phyloP scores from a whole-genome alignment of 1,140 invertebrate species.

The Drosophila subpulchrella region DNA sequence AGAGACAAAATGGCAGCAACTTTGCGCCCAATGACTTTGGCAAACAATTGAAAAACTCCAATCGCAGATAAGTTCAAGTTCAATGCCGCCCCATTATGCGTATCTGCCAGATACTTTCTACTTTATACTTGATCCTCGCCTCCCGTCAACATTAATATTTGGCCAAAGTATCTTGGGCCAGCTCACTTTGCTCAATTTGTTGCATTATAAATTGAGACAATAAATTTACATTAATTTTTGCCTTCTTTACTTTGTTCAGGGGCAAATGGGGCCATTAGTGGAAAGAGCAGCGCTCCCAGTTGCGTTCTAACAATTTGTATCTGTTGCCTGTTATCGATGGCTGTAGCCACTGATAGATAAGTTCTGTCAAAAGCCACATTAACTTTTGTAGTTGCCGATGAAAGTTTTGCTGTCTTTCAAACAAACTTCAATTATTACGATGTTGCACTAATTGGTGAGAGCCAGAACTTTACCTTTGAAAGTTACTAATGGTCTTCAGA shows the following conservation, averaged over 20 bases:
- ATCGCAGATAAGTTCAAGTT: conserved; percentile 68
- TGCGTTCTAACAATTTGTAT: conserved; percentile 10
- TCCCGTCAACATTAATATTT: conserved; percentile 72
- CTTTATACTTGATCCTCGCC: not conserved
- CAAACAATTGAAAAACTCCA: conserved; percentile 66
- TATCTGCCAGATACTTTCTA: conserved; percentile 66
- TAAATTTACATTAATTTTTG: conserved; percentile 79
- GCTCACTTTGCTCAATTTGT: conserved; percentile 44
- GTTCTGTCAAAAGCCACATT: conserved; percentile 22
- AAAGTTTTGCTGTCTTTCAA: conserved; percentile 19
- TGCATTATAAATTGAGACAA: conserved; percentile 78
- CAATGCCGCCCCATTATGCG: conserved; percentile 45
- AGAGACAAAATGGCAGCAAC: conserved; percentile 44
- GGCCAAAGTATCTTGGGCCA: conserved; percentile 38
- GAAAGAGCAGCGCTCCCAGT: not conserved
- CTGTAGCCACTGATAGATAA: conserved; percentile 27
- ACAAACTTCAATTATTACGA: conserved; percentile 6
- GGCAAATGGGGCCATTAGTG: conserved; percentile 23
- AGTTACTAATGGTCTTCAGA: not conserved
- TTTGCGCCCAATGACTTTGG: conserved; percentile 62
- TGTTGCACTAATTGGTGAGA: conserved; percentile 7
- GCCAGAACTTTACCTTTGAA: not conserved
- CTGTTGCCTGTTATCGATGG: conserved; percentile 30
- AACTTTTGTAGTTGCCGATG: conserved; percentile 11
- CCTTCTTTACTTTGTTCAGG: conserved; percentile 6